Percentiles rank a stretch among this genome's conserved stretches.
Conservation (phyloP, 2,888 invertebrate species). For the Hypomecis atomaria region DNA sequence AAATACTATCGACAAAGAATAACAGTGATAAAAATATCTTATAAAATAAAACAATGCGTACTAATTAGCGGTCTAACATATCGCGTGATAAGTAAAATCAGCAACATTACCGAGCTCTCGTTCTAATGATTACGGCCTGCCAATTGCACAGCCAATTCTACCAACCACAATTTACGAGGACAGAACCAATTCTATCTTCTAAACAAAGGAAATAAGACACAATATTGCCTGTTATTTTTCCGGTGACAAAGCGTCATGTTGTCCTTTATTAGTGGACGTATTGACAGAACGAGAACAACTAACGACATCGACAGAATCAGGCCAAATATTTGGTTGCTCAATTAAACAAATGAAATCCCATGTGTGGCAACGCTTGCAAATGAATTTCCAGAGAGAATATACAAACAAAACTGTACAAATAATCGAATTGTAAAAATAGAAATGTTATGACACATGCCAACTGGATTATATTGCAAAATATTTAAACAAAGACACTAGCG, state of each 20-base stretch:
- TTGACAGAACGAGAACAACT: conserved; percentile 77
- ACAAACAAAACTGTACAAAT: conserved; percentile 47
- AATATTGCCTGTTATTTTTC: conserved; percentile 47
- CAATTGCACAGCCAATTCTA: conserved; percentile 55
- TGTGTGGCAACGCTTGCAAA: conserved; percentile 50
- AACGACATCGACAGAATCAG: conserved; percentile 70
- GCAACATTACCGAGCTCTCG: conserved; percentile 58
- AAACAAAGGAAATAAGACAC: conserved; percentile 46
- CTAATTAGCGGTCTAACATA: conserved; percentile 55
- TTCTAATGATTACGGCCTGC: conserved; percentile 56
- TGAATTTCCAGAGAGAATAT: conserved; percentile 43
- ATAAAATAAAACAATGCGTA: neutral
- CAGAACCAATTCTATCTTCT: conserved; percentile 44
- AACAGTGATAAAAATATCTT: too few relatives aligned
- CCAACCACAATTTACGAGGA: conserved; percentile 48
- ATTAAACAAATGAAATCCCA: conserved; percentile 77
- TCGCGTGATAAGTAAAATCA: conserved; percentile 60
- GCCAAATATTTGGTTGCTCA: conserved; percentile 75
- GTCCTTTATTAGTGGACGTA: conserved; percentile 71
- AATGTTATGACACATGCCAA: conserved; percentile 71
- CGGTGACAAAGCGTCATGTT: conserved; percentile 52
- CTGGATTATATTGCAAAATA: conserved; percentile 43
- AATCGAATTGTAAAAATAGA: conserved; percentile 46
- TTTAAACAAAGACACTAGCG: conserved; percentile 2
- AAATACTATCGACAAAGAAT: too few relatives aligned